These are phyloP conservation scores for Papilio polytes DNA, from an alignment of 1,140 invertebrate species.

Conservation along the genomic window DNA sequence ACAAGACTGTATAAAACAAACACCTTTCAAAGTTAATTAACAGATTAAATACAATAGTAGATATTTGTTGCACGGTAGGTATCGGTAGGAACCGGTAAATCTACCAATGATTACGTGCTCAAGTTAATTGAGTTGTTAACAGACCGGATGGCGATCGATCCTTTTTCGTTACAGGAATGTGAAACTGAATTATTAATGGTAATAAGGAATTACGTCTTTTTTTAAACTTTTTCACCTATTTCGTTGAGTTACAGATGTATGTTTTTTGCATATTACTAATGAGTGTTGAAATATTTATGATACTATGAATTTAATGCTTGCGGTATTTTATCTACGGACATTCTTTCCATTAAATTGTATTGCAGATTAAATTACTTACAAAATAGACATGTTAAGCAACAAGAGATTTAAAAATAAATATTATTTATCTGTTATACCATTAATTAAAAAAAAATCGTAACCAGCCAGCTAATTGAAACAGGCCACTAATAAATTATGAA, in stretches of 20 bases:
- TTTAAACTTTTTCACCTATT: slow-evolving; percentile 44
- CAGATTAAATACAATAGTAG: not conserved
- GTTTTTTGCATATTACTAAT: slow-evolving; percentile 8
- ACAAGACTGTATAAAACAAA: too few species aligned
- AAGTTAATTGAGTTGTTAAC: slow-evolving; percentile 61
- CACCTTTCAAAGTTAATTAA: not conserved
- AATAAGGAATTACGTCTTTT: slow-evolving; percentile 53
- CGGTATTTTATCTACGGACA: not conserved
- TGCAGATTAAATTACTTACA: not conserved
- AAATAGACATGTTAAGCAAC: not conserved
- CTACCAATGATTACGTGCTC: slow-evolving; percentile 42
- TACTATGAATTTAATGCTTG: not conserved
- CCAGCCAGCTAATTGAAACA: not conserved
- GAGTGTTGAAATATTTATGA: not conserved
- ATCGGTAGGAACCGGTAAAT: slow-evolving; percentile 27
- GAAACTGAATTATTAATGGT: slow-evolving; percentile 50
- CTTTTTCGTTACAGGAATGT: slow-evolving; percentile 50
- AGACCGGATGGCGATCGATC: slow-evolving; percentile 41
- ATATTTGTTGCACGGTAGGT: not conserved
- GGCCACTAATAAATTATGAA: not conserved
- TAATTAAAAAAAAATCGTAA: not conserved
- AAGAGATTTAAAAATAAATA: not conserved
- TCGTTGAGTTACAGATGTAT: slow-evolving; percentile 25
- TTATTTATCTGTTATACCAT: not conserved
- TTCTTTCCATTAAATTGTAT: not conserved